Evolutionary conservation across 2,797 vertebrate species (phyloP), one percentile per base, ranked within the genome.

Genomic region (Poecilia gillii): DNA sequence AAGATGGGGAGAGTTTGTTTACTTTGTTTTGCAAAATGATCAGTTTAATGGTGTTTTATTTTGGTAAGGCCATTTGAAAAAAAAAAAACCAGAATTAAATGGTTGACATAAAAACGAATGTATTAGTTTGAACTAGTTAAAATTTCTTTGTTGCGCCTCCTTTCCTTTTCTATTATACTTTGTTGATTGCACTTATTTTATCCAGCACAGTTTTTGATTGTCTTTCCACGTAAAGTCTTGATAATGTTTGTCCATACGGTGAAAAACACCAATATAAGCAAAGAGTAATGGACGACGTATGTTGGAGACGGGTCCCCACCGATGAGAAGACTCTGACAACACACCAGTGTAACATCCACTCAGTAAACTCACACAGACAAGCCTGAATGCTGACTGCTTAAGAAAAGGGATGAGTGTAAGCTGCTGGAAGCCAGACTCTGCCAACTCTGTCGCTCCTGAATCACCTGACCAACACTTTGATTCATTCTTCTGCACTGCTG

Each of bases 311-410:
- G 80, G 72, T 78, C 68, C 68, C 78, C 86, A 79, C 71, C 25
- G 31, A 66, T 82, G 75, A 83, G 76, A 72, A 62, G 75, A 72
- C 77, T 83, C 82, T 90, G 86, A 92, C 46, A 47, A 83, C 87
- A 87, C 23, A 7, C 39, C 14, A 28, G 53, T 72, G 77, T 88
- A 91, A 91, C 83, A 83, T 87, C 82, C 79, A 89, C 66, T 83
- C 82, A 81, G 83, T 13, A 59, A 71, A 49, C 74, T 25, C 75
- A 80, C 81, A 76, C 79, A 85, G 77, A 83, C 78, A 84, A 73
- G 72, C 33, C 62, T 51, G 89, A 87, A 92, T 92, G 80, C 89
- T 64, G 79, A 16, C 16, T 36, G 90, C 82, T 91, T 90, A 86
- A 86, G 81, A 59, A 77, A 77, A 73, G 33, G 86, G 89, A 81